Conservation (phyloP, 2,888 invertebrate genomes). For the Noctuana brunneofusca region DNA sequence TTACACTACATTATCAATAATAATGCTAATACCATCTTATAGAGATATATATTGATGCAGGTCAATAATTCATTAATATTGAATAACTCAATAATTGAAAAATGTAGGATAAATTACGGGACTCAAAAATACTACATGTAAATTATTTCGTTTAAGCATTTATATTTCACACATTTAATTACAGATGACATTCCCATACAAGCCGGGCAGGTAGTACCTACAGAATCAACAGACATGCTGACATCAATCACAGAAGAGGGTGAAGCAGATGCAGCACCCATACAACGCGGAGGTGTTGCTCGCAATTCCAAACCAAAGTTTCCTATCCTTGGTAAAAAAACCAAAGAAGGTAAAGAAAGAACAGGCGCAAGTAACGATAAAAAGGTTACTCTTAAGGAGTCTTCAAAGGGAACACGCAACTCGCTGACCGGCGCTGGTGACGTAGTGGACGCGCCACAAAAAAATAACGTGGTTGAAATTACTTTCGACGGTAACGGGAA, state of each 20-base stretch:
- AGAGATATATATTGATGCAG: no score
- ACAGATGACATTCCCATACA: constrained; percentile 95
- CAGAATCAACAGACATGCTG: constrained; percentile 82
- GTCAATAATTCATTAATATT: no score
- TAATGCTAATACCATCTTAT: no score
- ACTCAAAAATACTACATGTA: no score
- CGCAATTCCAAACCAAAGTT: constrained; percentile 85
- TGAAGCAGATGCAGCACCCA: constrained; percentile 76
- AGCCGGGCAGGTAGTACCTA: constrained; percentile 84
- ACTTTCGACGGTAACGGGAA: constrained; percentile 69
- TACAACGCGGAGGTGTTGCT: constrained; percentile 76
- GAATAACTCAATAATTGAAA: no score
- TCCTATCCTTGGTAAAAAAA: constrained; percentile 86
- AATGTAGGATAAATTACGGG: no score
- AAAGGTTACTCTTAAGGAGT: constrained; percentile 72
- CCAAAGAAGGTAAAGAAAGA: constrained; percentile 80
- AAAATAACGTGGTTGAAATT: constrained; percentile 63
- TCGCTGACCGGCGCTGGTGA: constrained; percentile 75
- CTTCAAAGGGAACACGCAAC: constrained; percentile 75
- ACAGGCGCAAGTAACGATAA: constrained; percentile 63
- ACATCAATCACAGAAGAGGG: constrained; percentile 88
- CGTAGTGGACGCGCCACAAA: constrained; percentile 74
- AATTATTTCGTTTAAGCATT: background rate
- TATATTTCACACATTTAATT: constrained; percentile 44
- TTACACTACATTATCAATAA: no score